Evolutionary conservation across 1,140 invertebrate genomes (phyloP).

Genomic region (Drosophila persimilis): DNA sequence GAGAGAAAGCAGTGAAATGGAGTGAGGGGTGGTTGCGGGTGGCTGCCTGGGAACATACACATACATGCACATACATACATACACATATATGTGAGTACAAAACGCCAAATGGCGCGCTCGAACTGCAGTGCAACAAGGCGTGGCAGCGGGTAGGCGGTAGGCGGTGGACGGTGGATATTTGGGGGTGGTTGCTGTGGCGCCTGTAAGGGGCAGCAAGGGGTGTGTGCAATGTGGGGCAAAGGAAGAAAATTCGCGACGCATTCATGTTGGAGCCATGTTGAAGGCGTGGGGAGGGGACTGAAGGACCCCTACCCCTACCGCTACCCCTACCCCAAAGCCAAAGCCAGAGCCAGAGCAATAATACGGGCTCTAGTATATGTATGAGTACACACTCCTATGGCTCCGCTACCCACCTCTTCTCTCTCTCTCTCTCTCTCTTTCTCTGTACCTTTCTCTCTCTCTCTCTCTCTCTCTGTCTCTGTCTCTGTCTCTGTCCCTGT

Average conservation of each 20-base stretch:
- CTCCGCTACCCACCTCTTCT: not conserved
- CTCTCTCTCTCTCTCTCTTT: not conserved
- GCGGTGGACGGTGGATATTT: too few relatives aligned
- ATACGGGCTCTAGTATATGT: conserved; percentile 3
- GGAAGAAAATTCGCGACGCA: conserved; percentile 55
- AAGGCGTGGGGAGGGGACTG: not conserved
- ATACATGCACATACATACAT: too few relatives aligned
- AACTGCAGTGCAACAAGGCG: conserved; percentile 64
- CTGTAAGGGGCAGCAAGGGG: too few relatives aligned
- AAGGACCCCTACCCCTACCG: too few relatives aligned
- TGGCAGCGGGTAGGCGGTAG: conserved; percentile 26
- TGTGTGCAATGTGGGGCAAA: conserved; percentile 17
- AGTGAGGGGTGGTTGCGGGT: not conserved
- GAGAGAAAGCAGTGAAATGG: too few relatives aligned
- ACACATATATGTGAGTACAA: conserved; percentile 28
- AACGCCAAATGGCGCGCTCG: conserved; percentile 65
- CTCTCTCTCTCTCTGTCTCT: not conserved
- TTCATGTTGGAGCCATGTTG: conserved; percentile 32
- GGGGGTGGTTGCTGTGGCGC: too few relatives aligned
- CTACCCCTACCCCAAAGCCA: not conserved
- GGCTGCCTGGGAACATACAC: not conserved
- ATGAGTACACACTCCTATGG: not conserved
- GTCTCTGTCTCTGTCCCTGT: not conserved
- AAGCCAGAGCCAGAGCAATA: not conserved
- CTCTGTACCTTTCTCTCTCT: not conserved